Conservation (phyloP, 1,140 invertebrate species). For the Leptestheria dahalacensis region DNA sequence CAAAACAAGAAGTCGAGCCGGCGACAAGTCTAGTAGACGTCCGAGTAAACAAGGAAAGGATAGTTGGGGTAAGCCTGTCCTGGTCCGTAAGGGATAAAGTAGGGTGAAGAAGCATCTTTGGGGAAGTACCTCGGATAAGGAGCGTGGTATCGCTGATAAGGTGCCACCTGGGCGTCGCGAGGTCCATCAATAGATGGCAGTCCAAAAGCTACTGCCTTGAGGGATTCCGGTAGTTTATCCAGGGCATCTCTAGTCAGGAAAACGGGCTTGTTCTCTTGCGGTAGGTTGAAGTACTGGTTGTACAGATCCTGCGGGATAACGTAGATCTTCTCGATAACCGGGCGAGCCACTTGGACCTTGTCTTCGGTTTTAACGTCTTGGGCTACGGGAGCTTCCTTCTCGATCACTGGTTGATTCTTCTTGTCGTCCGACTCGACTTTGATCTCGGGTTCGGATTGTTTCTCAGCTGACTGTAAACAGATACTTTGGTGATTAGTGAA, state of each 20-base stretch:
- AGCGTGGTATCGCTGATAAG: not conserved
- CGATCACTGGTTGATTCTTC: not conserved
- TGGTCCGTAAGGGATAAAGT: not conserved
- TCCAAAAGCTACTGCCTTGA: conserved; percentile 1
- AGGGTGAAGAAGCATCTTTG: not conserved
- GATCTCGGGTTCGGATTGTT: too few species aligned
- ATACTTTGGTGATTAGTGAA: too few species aligned
- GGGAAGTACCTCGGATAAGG: not conserved
- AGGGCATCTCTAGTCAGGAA: not conserved
- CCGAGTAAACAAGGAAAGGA: not conserved
- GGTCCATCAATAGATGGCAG: not conserved
- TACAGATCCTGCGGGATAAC: not conserved
- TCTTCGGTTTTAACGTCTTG: not conserved
- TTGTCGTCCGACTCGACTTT: too few species aligned
- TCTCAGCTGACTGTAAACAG: too few species aligned
- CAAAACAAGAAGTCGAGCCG: too few species aligned
- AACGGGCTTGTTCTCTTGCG: not conserved
- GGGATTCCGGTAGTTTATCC: conserved; percentile 1
- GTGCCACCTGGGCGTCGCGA: conserved; percentile 9
- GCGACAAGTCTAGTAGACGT: too few species aligned
- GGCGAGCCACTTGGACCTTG: not conserved
- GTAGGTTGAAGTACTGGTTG: conserved; percentile 7
- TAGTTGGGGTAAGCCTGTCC: not conserved
- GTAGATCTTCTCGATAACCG: not conserved
- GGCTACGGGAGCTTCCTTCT: not conserved